Percentiles rank a stretch among this genome's conserved stretches.
These are phyloP conservation scores for Craniophora ligustri DNA, from an alignment of 2,888 invertebrate genomes.

Conservation along the genomic window DNA sequence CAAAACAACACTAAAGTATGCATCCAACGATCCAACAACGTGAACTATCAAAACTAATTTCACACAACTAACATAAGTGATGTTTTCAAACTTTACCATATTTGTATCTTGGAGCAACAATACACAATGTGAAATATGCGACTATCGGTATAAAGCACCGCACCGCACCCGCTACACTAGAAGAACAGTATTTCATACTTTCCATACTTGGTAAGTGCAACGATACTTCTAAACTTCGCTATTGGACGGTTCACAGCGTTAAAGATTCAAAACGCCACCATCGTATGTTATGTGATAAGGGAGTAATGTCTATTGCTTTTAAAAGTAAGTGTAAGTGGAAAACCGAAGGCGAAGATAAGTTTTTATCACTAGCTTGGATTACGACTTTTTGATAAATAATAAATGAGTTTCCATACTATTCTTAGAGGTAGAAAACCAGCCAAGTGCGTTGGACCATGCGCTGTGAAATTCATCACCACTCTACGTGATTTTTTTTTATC, in stretches of 20 bases:
- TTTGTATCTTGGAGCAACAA: conserved; percentile 45
- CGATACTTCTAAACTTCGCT: conserved; percentile 66
- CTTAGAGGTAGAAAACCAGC: conserved; percentile 9
- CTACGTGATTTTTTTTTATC: too few relatives aligned
- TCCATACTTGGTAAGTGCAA: conserved; percentile 61
- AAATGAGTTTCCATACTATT: conserved; percentile 13
- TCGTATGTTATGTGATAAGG: conserved; percentile 53
- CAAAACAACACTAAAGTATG: conserved; percentile 28
- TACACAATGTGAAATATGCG: conserved; percentile 50
- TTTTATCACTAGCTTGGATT: conserved; percentile 46
- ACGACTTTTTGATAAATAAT: conserved; percentile 35
- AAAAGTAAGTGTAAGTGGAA: conserved; percentile 49
- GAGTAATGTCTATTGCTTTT: conserved; percentile 56
- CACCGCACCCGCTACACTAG: conserved; percentile 54
- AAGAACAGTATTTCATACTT: conserved; percentile 67
- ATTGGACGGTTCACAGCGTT: conserved; percentile 52
- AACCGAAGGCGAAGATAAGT: conserved; percentile 39
- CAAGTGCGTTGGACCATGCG: too few relatives aligned
- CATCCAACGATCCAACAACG: conserved; percentile 28
- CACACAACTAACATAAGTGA: conserved; percentile 38
- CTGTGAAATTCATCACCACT: too few relatives aligned
- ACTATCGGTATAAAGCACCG: conserved; percentile 52
- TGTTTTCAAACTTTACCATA: conserved; percentile 44
- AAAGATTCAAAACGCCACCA: conserved; percentile 61
- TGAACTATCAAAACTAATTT: conserved; percentile 49